A percentile compares a stretch with the other conserved stretches of the same genome.
Conservation (phyloP, 2,113 vertebrate species). For the Bombycilla garrulus region DNA sequence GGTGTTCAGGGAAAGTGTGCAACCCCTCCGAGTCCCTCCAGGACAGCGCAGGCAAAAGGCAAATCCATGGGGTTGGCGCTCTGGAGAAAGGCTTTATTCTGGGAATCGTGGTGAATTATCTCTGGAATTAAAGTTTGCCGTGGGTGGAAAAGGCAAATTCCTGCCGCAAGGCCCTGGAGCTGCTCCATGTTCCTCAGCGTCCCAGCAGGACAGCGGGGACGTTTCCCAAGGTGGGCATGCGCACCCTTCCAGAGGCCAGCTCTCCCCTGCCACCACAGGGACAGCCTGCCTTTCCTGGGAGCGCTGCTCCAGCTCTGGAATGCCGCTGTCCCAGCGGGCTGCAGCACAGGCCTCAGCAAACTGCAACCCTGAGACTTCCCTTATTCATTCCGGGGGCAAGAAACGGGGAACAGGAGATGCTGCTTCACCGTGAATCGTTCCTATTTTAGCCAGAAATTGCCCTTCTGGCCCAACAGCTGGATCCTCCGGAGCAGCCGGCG, state of each 20-base stretch:
- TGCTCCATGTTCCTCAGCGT: not conserved
- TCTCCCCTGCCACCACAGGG: too few species aligned
- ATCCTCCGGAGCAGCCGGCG: not conserved
- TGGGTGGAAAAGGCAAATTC: not conserved
- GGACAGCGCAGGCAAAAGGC: not conserved
- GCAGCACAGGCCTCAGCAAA: not conserved
- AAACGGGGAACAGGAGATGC: rapidly evolving
- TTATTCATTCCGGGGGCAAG: rapidly evolving
- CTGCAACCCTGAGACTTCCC: rapidly evolving
- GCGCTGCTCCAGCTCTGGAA: rapidly evolving
- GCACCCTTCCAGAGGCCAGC: too few species aligned
- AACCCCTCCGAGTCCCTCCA: not conserved
- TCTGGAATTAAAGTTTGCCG: not conserved
- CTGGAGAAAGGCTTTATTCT: not conserved
- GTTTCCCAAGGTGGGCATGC: too few species aligned
- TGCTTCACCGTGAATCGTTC: not conserved
- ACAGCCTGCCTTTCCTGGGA: not conserved
- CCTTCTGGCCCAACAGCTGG: not conserved
- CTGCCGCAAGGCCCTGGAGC: not conserved
- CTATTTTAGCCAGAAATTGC: not conserved
- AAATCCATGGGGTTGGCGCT: not conserved
- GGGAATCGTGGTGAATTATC: not conserved
- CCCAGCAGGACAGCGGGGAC: rapidly evolving
- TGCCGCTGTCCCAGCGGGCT: rapidly evolving
- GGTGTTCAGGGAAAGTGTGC: not conserved